Percentiles rank a stretch among this genome's conserved stretches.
Conservation (phyloP, 2,797 vertebrate genomes). For the Alcedo quadribrachys region DNA sequence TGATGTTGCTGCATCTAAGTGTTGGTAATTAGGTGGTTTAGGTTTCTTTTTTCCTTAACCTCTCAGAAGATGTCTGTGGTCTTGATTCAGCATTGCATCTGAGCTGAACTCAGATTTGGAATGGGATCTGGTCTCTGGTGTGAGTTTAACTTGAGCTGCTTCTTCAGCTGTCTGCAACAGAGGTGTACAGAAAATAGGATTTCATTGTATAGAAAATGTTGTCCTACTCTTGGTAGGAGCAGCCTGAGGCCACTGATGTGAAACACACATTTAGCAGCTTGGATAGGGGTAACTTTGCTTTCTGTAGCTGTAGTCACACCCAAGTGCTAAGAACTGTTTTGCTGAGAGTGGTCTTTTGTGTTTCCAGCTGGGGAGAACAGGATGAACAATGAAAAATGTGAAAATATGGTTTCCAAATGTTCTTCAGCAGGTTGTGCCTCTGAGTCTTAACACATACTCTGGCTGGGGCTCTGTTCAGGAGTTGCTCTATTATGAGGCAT, state of each 20-base stretch:
- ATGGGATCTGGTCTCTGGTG: neutral
- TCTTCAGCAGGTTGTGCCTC: neutral
- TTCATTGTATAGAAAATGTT: neutral
- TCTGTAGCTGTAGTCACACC: neutral
- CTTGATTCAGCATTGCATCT: neutral
- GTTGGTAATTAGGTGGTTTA: neutral
- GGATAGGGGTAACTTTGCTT: neutral
- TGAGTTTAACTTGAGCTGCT: neutral
- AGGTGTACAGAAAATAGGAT: neutral
- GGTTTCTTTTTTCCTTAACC: neutral
- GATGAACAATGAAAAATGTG: neutral
- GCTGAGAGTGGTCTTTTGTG: neutral
- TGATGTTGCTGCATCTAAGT: neutral
- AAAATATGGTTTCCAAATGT: conserved; percentile 31
- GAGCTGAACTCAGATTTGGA: neutral
- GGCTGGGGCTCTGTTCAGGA: neutral
- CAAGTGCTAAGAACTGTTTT: neutral
- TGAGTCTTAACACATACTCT: neutral
- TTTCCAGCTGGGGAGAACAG: conserved; percentile 18
- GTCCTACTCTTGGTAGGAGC: neutral
- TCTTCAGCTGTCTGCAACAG: neutral
- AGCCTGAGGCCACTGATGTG: neutral
- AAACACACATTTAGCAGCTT: neutral
- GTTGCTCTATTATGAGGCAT: neutral
- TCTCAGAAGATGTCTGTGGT: neutral